These are phyloP conservation scores for Eufriesea mexicana DNA, from an alignment of 1,140 invertebrate species.

Conservation along the genomic window DNA sequence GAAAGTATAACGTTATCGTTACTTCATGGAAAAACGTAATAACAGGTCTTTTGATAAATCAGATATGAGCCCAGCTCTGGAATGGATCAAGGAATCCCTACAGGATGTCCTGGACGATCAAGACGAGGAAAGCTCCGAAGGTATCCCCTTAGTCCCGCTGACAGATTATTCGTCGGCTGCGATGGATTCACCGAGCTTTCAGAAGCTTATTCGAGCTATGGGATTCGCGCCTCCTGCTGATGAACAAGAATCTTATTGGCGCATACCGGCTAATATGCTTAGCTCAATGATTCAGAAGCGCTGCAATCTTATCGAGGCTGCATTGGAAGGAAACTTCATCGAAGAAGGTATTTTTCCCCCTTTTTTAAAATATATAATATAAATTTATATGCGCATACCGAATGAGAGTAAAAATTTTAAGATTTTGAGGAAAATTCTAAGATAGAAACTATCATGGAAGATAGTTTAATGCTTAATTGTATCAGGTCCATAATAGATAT, in stretches of 20 bases:
- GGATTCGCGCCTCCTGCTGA: constrained; percentile 84
- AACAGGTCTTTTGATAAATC: constrained; percentile 53
- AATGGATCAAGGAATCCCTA: constrained; percentile 85
- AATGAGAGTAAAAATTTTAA: too few relatives aligned
- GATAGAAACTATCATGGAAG: too few relatives aligned
- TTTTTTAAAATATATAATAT: too few relatives aligned
- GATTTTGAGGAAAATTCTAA: too few relatives aligned
- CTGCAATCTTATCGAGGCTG: constrained; percentile 77
- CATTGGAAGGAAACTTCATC: constrained; percentile 78
- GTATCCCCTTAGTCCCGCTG: constrained; percentile 87
- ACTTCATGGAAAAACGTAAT: background rate
- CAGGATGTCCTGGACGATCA: constrained; percentile 84
- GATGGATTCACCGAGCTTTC: constrained; percentile 84
- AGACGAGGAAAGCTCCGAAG: constrained; percentile 83
- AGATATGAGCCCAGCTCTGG: constrained; percentile 82
- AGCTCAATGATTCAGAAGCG: constrained; percentile 80
- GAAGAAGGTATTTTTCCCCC: constrained; percentile 65
- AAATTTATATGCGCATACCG: too few relatives aligned
- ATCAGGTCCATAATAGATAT: too few relatives aligned
- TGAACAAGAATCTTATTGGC: constrained; percentile 85
- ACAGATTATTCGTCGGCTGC: constrained; percentile 83
- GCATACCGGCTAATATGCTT: constrained; percentile 83
- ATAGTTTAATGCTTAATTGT: too few relatives aligned
- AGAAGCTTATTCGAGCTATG: constrained; percentile 83
- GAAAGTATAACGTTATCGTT: too few relatives aligned